Conservation (phyloP, 2,797 vertebrate species). For the Chaetophractus vellerosus region DNA sequence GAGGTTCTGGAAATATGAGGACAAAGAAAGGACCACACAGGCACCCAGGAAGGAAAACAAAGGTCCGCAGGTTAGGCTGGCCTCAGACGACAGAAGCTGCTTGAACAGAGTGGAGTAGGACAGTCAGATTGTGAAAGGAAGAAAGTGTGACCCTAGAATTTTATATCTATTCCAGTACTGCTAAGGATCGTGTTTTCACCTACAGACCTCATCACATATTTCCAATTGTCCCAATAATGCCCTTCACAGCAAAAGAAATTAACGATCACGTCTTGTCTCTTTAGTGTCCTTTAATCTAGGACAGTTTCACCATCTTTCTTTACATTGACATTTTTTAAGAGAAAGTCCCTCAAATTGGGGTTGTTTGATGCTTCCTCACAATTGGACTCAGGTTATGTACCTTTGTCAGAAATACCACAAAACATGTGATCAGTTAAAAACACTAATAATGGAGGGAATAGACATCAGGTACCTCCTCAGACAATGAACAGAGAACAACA, state of each 20-base stretch:
- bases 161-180: neutral
- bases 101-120: neutral
- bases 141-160: neutral
- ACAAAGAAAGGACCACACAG: neutral
- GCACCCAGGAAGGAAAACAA: neutral
- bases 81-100: neutral
- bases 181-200: constrained; percentile 5
- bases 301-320: neutral
- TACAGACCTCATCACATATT: neutral
- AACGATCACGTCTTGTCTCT: neutral
- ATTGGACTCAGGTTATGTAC: neutral
- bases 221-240: neutral
- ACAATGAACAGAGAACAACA: neutral
- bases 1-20: constrained; percentile 3
- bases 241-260: constrained; percentile 17
- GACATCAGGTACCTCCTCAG: neutral
- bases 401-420: neutral
- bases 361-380: neutral
- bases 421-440: neutral
- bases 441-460: neutral
- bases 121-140: neutral
- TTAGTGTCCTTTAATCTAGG: neutral
- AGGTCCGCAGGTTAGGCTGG: neutral
- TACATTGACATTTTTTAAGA: neutral
- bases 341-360: neutral